Base-by-base conservation (phyloP, 2,113 vertebrate genomes). In the Eurypyga helias region DNA sequence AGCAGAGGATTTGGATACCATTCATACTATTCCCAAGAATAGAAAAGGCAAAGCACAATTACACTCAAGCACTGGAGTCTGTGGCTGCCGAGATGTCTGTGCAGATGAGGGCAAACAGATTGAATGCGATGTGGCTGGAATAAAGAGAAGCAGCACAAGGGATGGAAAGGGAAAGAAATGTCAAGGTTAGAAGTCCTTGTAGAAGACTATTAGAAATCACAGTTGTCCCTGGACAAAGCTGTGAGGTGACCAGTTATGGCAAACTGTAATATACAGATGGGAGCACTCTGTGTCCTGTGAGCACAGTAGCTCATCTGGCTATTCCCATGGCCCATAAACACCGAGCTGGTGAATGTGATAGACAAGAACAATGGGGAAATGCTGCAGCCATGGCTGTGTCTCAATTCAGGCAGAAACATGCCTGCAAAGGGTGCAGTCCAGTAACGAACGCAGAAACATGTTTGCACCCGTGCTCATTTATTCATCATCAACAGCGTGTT, bases 11-110 rank as follows among this genome's bases (percentile, higher is more conserved):
- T 84, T 85, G 81, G 91, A 92, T 93, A 69, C 83, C 52, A 58
- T 60, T 87, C 89, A 72, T 85, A 69, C 61, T 87, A 5, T 64
- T 94, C 61, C 94, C 94, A 94, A 89, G 81, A 96, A 96, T 89
- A 96, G 93, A 41, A 41, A 82, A 95, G 33, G 77, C 73, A 82
- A 91, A 96, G 43, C 7, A 5, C 69, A 82, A 52, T 91, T 61
- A 60, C 43, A 20, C 21, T 81, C 83, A 91, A 72, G 67, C 61
- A 26, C 55, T n/a, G 38, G 10, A 29, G 9, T 67, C 48, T 89
- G 82, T 9, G 62, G 54, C 79, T 89, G 76, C 76, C 0, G 14
- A 95, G 34, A 52, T 89, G 91, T 85, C 62, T 90, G 71, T 70
- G 69, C n/a, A 52, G 69, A 88, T 71, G 83, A 64, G 18, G 60